phyloP scores from a whole-genome alignment of 1,140 invertebrate genomes.

The Cydia fagiglandana region DNA sequence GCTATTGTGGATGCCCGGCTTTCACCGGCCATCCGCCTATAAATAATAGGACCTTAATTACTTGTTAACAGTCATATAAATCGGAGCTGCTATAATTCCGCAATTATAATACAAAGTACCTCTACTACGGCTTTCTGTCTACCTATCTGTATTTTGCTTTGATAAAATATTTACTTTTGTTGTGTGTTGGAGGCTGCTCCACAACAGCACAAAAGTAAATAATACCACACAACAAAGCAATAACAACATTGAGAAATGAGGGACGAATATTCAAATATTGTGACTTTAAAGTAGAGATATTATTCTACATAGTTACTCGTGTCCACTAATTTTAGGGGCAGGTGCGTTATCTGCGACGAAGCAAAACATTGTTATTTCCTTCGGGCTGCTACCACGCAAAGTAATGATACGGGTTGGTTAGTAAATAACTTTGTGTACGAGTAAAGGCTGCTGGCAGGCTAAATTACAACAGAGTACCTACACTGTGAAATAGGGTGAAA shows the following conservation, averaged over 20 bases:
- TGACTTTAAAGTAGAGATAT: neutral
- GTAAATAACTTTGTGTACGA: slow-evolving; percentile 19
- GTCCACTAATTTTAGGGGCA: slow-evolving; percentile 1
- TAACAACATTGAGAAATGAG: too few species aligned
- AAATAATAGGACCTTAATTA: slow-evolving; percentile 5
- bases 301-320: neutral
- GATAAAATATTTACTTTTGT: neutral
- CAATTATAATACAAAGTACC: neutral
- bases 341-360: slow-evolving; percentile 16
- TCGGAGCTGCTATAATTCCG: neutral
- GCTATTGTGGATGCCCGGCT: slow-evolving; percentile 12
- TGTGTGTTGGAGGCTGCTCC: too few species aligned
- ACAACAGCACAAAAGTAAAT: too few species aligned
- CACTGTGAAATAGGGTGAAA: neutral
- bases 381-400: neutral
- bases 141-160: neutral
- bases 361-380: slow-evolving; percentile 20
- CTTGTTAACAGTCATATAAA: neutral
- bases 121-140: neutral
- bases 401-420: slow-evolving; percentile 7
- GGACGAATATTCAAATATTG: neutral
- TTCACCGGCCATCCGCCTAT: slow-evolving; percentile 3
- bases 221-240: too few species aligned
- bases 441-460: neutral
- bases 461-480: neutral